Evolutionary conservation across 2,888 invertebrate species (phyloP), one percentile per base, ranked within the genome.

Genomic region (Caenorhabditis sp.): DNA sequence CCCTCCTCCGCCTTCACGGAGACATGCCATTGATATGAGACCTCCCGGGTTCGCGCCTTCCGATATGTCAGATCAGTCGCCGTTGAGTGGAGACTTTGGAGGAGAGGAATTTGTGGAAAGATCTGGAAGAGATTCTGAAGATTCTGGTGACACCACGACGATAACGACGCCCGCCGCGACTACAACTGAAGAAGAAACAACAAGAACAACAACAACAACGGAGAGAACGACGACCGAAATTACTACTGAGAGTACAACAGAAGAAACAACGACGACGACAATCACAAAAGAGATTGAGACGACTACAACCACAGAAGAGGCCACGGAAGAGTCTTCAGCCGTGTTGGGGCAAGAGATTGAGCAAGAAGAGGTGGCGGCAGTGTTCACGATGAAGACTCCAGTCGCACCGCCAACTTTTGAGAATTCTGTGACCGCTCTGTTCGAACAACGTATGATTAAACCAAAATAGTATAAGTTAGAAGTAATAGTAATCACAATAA

Each of bases 1-100:
- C 15, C 71, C 61, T 55, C 48, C 71, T 17, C 45, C 62, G 7
- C 61, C 61, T 15, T 45, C 61, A 22, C 62, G 62, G 32, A 45
- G 70, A 26, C 70, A 70, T 45, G 37, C 52, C 41, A 17, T 45
- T 4, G 59, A 70, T 0, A 70, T 46, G 46, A 70, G 27, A 26
- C 77, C 65, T 27, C 56, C 71, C 35, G 62, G 56, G 24, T 68
- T 58, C 52, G 46, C 56, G 20, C 70, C 75, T 50, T 63, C 68
- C 1, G 61, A 61, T 11, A 62, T 48, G 27, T 59, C 41, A 24
- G 50, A 45, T 17, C 45, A 43, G 9, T 76, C 76, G 1, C 76
- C 76, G 11, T 65, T 76, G 59, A 76, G 70, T 59, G 76, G 76
- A 52, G 63, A 76, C 48, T 76, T 76, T 17, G 63, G 53, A 20